phyloP scores from a whole-genome alignment of 2,797 vertebrate species.

The Parauchenoglanis punctatus region DNA sequence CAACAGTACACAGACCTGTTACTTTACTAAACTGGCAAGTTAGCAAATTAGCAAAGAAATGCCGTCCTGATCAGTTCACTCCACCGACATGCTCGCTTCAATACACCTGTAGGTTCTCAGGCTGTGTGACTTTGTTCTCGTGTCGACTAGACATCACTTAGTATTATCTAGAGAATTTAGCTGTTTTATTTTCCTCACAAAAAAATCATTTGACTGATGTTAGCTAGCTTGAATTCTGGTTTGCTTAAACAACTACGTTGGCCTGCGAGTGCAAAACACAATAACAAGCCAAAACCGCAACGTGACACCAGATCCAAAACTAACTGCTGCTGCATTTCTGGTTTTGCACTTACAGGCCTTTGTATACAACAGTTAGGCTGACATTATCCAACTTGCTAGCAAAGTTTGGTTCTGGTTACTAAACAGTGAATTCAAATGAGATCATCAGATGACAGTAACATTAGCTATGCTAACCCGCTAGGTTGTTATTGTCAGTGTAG shows the following conservation, averaged over 20 bases:
- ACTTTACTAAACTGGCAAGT: background rate
- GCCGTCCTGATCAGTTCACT: background rate
- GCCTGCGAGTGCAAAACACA: background rate
- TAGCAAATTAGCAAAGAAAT: background rate
- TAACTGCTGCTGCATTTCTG: background rate
- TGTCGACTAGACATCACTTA: background rate
- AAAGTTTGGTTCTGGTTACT: background rate
- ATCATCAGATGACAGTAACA: background rate
- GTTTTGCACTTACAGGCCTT: background rate
- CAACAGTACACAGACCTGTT: background rate
- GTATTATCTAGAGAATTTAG: background rate
- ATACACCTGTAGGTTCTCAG: background rate
- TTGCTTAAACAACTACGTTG: background rate
- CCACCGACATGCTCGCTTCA: background rate
- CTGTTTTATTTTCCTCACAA: background rate
- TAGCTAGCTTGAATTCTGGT: background rate
- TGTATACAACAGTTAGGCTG: background rate
- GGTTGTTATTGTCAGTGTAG: background rate
- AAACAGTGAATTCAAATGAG: background rate
- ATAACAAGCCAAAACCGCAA: background rate
- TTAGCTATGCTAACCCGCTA: background rate
- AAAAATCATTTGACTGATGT: background rate
- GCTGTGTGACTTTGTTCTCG: background rate
- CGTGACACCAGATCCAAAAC: background rate
- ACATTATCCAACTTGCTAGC: background rate